These are phyloP conservation scores for Apolygus lucorum DNA, from an alignment of 1,140 invertebrate species.

Conservation along the genomic window DNA sequence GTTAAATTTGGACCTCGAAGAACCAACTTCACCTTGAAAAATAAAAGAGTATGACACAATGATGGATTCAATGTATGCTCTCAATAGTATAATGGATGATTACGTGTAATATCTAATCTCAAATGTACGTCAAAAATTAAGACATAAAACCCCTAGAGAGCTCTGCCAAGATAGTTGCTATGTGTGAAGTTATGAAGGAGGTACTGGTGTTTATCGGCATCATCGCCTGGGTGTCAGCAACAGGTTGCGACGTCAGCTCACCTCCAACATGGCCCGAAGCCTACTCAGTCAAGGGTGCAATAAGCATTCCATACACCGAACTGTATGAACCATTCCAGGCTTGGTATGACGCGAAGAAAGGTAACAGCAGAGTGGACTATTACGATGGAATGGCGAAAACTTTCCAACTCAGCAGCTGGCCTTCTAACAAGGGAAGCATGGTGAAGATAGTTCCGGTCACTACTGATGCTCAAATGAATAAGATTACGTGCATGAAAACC, in stretches of 20 bases:
- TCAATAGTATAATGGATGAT: too few relatives aligned
- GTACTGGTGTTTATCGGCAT: neutral
- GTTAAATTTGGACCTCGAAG: too few relatives aligned
- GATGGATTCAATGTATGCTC: too few relatives aligned
- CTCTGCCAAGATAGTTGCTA: too few relatives aligned
- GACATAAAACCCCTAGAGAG: too few relatives aligned
- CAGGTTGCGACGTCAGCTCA: neutral
- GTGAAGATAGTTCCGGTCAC: neutral
- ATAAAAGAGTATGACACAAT: too few relatives aligned
- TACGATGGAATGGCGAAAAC: neutral
- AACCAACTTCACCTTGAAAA: too few relatives aligned
- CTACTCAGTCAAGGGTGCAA: neutral
- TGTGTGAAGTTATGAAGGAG: too few relatives aligned
- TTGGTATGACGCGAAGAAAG: neutral
- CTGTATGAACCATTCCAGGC: neutral
- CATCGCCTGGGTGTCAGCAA: neutral
- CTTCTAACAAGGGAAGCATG: neutral
- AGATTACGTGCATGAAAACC: neutral
- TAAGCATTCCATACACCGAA: neutral
- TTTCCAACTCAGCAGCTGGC: neutral
- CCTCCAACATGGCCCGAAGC: neutral
- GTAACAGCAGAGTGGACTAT: neutral
- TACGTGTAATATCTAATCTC: too few relatives aligned
- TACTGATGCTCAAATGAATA: neutral
- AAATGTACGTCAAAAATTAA: too few relatives aligned